These are phyloP conservation scores for Lophotriccus pileatus DNA, from an alignment of 2,797 vertebrate species.

Conservation along the genomic window DNA sequence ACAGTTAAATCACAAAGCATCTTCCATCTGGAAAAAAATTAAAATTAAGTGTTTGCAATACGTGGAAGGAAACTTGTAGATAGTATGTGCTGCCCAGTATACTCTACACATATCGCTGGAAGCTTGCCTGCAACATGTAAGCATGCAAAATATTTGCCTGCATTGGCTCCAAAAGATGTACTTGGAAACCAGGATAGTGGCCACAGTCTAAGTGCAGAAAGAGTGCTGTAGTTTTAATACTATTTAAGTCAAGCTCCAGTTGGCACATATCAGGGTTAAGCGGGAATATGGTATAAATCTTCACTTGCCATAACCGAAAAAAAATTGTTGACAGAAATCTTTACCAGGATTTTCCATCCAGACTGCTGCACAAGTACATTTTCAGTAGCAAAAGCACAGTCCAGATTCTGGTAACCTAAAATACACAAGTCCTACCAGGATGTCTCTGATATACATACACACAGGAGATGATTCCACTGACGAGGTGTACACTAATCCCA, in stretches of 20 bases:
- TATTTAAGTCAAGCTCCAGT: not conserved
- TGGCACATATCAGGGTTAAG: not conserved
- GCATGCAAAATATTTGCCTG: not conserved
- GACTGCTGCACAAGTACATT: not conserved
- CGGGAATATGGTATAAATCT: not conserved
- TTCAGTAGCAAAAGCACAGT: not conserved
- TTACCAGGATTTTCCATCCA: not conserved
- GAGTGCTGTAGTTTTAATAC: not conserved
- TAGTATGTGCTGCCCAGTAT: not conserved
- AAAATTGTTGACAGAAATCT: not conserved
- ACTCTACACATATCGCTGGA: not conserved
- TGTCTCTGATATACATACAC: not conserved
- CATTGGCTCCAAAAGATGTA: not conserved
- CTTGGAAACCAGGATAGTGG: not conserved
- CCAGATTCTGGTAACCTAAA: not conserved
- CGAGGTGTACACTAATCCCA: not conserved
- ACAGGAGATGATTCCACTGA: rapidly evolving
- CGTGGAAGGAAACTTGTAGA: not conserved
- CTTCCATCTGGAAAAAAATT: not conserved
- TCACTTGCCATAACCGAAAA: not conserved
- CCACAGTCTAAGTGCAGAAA: not conserved
- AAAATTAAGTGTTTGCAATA: not conserved
- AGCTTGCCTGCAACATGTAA: not conserved
- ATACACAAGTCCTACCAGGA: not conserved
- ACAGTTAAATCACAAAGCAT: not conserved